Evolutionary conservation across 2,797 vertebrate species (phyloP), one percentile per base, ranked within the genome.

Genomic region (Neosilurus mollespiculum): DNA sequence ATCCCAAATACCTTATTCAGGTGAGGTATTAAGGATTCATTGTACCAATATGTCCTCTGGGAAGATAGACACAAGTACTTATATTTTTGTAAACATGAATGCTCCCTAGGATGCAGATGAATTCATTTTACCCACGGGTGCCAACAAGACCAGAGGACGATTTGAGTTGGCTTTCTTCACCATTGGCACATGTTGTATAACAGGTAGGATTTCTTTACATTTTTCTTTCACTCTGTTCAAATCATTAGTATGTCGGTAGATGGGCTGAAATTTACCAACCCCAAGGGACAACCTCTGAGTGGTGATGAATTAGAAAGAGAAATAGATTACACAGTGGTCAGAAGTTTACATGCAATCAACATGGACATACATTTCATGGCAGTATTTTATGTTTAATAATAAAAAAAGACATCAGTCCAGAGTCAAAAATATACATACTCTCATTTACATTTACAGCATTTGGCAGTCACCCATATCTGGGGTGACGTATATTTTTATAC

Each of bases 81-180:
- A 53, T 51, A 10, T 81, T 69, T 24, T 59, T 49, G 20, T 10
- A 22, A 20, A 59, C 3, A 1, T 76, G 20, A 62, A 30, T 81
- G 37, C 43, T 72, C 59, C 91, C 75, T 77, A 99, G 98, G 97
- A 98, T 89, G 95, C 95, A 81, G 98, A 99, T 88, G 97, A 99
- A 85, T 99, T 99, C 91, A 99, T 99, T 93, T 93, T 98, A 84
- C 97, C 97, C 0, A 98, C 96, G n/a, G 97, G 97, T 83, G 97
- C 97, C 54, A 99, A 94, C 91, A 99, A 99, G 92, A 98, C 96
- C 2, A 95, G 97, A 86, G 97, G 97, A 65, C 94, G 97, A 85
- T 99, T 99, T 91, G 97, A 99, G 84, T 89, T 99, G 90, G 98
- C 98, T 18, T 99, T 99, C 92, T 98, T 99, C 86, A 99, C 98